Evolutionary conservation across 2,888 invertebrate genomes (phyloP).

Genomic region (Dyspetes luteomarginatus): DNA sequence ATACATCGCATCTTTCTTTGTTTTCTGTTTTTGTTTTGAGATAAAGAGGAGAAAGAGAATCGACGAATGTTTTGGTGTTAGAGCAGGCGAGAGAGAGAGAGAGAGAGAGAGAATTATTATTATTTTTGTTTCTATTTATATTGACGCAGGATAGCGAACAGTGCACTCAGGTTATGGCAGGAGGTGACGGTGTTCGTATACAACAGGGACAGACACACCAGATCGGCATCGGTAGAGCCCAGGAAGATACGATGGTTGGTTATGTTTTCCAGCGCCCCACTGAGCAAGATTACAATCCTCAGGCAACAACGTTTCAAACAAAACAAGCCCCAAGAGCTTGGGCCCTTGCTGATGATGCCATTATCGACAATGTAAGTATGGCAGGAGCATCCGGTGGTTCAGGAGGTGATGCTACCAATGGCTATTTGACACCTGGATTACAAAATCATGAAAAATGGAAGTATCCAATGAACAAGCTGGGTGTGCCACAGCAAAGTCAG

Average conservation of each 20-base stretch:
- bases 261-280: constrained; percentile 95
- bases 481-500: constrained; percentile 85
- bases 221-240: constrained; percentile 84
- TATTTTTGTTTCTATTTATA: constrained; percentile 23
- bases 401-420: constrained; percentile 61
- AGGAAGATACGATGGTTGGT: constrained; percentile 96
- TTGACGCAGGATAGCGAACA: constrained; percentile 79
- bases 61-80: neutral
- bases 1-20: neutral
- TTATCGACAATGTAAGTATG: constrained; percentile 90
- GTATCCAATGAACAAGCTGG: constrained; percentile 85
- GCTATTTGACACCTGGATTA: constrained; percentile 78
- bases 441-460: constrained; percentile 95
- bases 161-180: constrained; percentile 82
- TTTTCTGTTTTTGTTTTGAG: neutral
- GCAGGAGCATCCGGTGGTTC: constrained; percentile 61
- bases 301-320: constrained; percentile 87
- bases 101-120: constrained; percentile 9
- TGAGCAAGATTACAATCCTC: constrained; percentile 89
- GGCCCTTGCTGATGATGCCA: constrained; percentile 95
- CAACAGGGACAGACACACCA: constrained; percentile 81
- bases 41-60: too few relatives aligned
- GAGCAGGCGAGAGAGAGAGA: neutral
- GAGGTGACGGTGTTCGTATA: constrained; percentile 81
- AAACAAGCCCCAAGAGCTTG: constrained; percentile 89